These are phyloP conservation scores for Phaethornis superciliosus DNA, from an alignment of 2,113 vertebrate genomes.

Conservation along the genomic window DNA sequence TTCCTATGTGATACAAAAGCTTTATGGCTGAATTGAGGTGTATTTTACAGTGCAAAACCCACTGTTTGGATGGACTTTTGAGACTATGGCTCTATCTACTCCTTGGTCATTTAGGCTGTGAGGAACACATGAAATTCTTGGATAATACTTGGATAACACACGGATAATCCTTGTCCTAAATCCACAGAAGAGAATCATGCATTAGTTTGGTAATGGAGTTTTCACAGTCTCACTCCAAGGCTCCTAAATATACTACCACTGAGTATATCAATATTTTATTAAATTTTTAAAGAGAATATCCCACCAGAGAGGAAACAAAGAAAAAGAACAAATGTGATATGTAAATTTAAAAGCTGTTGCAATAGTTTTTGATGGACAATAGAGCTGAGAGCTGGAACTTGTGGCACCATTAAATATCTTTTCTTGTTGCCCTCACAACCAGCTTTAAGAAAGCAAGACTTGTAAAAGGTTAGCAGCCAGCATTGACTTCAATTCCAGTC, in stretches of 20 bases:
- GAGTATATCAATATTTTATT: neutral
- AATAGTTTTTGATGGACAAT: neutral
- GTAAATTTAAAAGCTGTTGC: neutral
- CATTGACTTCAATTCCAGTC: neutral
- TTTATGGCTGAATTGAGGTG: neutral
- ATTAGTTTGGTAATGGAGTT: neutral
- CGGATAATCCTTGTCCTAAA: neutral
- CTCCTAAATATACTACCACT: neutral
- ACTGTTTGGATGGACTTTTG: neutral
- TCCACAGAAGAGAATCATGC: neutral
- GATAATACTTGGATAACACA: no score
- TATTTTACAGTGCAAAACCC: neutral
- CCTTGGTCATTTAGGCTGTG: neutral
- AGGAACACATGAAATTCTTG: no score
- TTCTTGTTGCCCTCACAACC: neutral
- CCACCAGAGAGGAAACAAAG: neutral
- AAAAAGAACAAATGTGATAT: neutral
- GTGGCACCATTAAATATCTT: neutral
- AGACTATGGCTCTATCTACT: neutral
- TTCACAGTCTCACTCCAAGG: neutral
- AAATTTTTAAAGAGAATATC: neutral
- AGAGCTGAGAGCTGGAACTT: neutral
- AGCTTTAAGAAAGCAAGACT: neutral
- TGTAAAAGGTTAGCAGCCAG: neutral
- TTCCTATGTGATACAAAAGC: neutral